Evolutionary conservation across 2,797 vertebrate species (phyloP).

Genomic region (Typhlichthys subterraneus): DNA sequence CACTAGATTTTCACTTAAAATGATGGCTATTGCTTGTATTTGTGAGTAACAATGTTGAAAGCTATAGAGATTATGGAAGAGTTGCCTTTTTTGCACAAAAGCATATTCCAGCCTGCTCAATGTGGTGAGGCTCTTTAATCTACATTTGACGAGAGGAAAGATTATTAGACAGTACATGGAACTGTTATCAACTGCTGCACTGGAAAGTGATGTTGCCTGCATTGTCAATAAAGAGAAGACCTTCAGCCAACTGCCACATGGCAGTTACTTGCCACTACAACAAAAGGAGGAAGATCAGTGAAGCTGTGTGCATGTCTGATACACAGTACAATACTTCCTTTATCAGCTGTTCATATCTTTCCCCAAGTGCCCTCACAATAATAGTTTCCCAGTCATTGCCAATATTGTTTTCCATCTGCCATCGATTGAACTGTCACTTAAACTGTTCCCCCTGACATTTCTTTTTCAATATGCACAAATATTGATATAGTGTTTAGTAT

Average conservation of each 20-base stretch:
- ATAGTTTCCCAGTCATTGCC: slow-evolving; percentile 56
- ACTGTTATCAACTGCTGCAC: not conserved
- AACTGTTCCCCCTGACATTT: slow-evolving; percentile 36
- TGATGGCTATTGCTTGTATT: too few relatives aligned
- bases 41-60: too few relatives aligned
- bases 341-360: slow-evolving; percentile 50
- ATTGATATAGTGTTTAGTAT: slow-evolving; percentile 57
- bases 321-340: slow-evolving; percentile 39
- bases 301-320: slow-evolving; percentile 42
- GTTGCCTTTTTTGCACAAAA: slow-evolving; percentile 6
- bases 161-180: too few relatives aligned
- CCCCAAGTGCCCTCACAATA: slow-evolving; percentile 41
- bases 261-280: slow-evolving; percentile 27
- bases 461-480: slow-evolving; percentile 56
- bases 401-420: slow-evolving; percentile 65
- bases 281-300: slow-evolving; percentile 17
- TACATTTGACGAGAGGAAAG: too few relatives aligned
- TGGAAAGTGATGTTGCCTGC: too few relatives aligned
- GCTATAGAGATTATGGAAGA: not conserved
- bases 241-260: slow-evolving; percentile 4
- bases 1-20: too few relatives aligned
- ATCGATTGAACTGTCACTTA: slow-evolving; percentile 53
- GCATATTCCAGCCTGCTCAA: slow-evolving; percentile 19
- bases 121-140: too few relatives aligned
- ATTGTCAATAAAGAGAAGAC: slow-evolving; percentile 14